Percentiles rank a stretch among this genome's conserved stretches.
These are phyloP conservation scores for Pollenia labialis DNA, from an alignment of 2,888 invertebrate species.

Conservation along the genomic window DNA sequence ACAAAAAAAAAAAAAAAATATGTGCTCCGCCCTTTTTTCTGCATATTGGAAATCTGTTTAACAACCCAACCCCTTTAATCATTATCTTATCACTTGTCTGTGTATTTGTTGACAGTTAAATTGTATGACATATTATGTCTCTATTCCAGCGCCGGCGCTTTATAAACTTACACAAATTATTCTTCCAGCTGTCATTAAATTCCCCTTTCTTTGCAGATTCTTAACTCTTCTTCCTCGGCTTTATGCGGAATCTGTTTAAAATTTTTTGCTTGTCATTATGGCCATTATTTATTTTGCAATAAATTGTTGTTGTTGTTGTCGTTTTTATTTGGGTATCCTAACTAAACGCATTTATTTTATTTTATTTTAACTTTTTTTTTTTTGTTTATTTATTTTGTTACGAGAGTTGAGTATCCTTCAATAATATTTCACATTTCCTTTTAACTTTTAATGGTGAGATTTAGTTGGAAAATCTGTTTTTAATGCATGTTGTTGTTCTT, in stretches of 20 bases:
- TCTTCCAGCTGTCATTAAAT: slow-evolving; percentile 2
- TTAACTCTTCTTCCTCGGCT: slow-evolving; percentile 5
- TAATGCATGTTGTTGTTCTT: slow-evolving; percentile 56
- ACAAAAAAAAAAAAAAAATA: neutral
- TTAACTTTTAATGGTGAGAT: slow-evolving; percentile 61
- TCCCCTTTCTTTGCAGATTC: neutral
- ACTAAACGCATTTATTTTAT: slow-evolving; percentile 56
- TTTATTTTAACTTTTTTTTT: neutral
- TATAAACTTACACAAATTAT: neutral
- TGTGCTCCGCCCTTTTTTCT: slow-evolving; percentile 61
- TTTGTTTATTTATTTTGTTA: slow-evolving; percentile 63
- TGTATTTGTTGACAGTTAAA: slow-evolving; percentile 29
- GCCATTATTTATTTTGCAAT: slow-evolving; percentile 39
- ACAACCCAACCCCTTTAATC: slow-evolving; percentile 60
- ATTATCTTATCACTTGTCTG: slow-evolving; percentile 62
- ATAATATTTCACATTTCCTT: slow-evolving; percentile 66
- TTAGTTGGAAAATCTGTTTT: slow-evolving; percentile 70
- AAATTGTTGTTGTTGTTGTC: slow-evolving; percentile 7
- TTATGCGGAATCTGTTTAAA: slow-evolving; percentile 63
- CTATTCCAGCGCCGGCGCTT: slow-evolving; percentile 62
- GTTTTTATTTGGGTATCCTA: slow-evolving; percentile 22
- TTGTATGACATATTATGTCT: neutral
- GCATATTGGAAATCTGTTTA: slow-evolving; percentile 65
- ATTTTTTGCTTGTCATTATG: neutral
- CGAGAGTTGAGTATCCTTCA: slow-evolving; percentile 66